A percentile compares a stretch with the other conserved stretches of the same genome.
Evolutionary conservation across 2,113 vertebrate species (phyloP).

Genomic region (Macrotus californicus): DNA sequence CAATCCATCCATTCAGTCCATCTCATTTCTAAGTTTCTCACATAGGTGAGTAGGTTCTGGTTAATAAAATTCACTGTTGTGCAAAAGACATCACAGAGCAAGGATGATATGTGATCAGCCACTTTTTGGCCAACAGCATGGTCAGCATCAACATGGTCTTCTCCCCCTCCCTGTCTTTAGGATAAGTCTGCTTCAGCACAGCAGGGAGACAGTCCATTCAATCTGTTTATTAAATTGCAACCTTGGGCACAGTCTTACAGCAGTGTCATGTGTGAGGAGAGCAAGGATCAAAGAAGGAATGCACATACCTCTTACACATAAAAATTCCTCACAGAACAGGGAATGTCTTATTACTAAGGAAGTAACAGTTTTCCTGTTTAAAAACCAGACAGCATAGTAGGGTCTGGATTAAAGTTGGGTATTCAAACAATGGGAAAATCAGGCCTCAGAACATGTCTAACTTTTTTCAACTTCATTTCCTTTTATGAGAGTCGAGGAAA

Average conservation of each 20-base stretch:
- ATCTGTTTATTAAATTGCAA: slow-evolving; percentile 76
- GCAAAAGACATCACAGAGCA: slow-evolving; percentile 79
- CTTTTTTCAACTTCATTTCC: neutral
- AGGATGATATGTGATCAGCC: slow-evolving; percentile 73
- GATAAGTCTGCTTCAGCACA: slow-evolving; percentile 65
- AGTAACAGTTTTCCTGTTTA: slow-evolving; percentile 22
- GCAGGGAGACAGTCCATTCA: slow-evolving; percentile 68
- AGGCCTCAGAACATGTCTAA: neutral
- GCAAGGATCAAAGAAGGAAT: neutral
- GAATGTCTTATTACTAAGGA: slow-evolving; percentile 40
- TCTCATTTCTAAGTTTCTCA: slow-evolving; percentile 68
- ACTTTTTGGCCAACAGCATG: slow-evolving; percentile 87
- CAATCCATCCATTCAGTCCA: slow-evolving; percentile 27
- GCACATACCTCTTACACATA: neutral
- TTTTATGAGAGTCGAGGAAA: neutral
- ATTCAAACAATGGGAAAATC: neutral
- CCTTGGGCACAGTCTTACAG: neutral
- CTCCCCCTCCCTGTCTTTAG: slow-evolving; percentile 71
- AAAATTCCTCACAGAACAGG: neutral
- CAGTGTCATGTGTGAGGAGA: slow-evolving; percentile 28
- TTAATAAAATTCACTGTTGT: slow-evolving; percentile 77
- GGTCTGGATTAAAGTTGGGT: slow-evolving; percentile 44
- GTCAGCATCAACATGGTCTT: slow-evolving; percentile 80
- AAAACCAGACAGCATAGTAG: slow-evolving; percentile 60
- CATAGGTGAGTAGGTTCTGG: slow-evolving; percentile 53